Evolutionary conservation across 2,888 invertebrate genomes (phyloP).

Genomic region (Zygothrica quintamaculata): DNA sequence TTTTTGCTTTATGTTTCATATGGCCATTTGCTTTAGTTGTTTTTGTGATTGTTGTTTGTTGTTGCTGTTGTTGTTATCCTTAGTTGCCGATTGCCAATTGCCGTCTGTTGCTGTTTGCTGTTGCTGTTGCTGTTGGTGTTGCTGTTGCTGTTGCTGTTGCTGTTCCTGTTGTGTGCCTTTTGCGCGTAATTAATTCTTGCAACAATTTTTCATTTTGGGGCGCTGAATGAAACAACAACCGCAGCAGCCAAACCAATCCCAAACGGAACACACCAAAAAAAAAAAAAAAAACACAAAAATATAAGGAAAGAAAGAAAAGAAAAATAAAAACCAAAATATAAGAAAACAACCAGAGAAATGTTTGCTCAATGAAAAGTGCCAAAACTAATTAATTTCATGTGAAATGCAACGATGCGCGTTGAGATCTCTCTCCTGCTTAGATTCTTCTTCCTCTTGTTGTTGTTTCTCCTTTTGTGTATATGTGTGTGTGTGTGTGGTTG

Average conservation of each 20-base stretch:
- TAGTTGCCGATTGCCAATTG: no score
- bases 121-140: constrained; percentile 12
- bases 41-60: neutral
- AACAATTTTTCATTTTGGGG: constrained; percentile 77
- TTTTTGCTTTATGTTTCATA: no score
- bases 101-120: constrained; percentile 2
- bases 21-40: no score
- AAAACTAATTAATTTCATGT: constrained; percentile 81
- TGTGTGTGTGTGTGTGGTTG: no score
- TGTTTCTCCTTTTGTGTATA: constrained; percentile 17
- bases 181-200: constrained; percentile 79
- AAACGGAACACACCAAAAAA: no score
- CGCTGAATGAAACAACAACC: constrained; percentile 65
- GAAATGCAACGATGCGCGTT: constrained; percentile 79
- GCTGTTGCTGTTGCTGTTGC: constrained; percentile 21
- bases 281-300: constrained; percentile 9
- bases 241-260: no score
- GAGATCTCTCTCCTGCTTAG: constrained; percentile 15
- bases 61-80: neutral
- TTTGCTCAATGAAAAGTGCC: constrained; percentile 81
- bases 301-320: constrained; percentile 14
- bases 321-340: constrained; percentile 22
- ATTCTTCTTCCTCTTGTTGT: constrained; percentile 4
- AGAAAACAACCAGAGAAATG: constrained; percentile 59
- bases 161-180: constrained; percentile 54